Conservation (phyloP, 1,140 invertebrate species). For the Monochamus saltuarius region DNA sequence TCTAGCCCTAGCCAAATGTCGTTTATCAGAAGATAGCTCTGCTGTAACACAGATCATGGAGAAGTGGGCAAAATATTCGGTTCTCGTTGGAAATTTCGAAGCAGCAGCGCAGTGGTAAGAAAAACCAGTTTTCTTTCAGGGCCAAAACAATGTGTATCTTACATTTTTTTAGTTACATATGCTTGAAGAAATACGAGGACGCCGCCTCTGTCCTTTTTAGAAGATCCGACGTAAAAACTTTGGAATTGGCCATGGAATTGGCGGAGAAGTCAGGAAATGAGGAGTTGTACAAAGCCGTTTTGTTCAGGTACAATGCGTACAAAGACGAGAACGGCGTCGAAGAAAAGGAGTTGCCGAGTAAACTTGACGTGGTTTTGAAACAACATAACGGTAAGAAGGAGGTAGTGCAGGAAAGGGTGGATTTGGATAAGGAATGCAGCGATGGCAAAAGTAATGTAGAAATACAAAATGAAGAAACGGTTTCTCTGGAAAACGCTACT, state of each 20-base stretch:
- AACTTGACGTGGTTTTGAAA: neutral
- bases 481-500: too few relatives aligned
- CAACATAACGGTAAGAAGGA: neutral
- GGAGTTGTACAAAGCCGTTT: constrained; percentile 31
- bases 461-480: too few relatives aligned
- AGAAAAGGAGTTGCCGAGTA: neutral
- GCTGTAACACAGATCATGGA: constrained; percentile 54
- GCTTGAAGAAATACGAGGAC: constrained; percentile 38
- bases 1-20: constrained; percentile 60
- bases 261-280: constrained; percentile 39
- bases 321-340: constrained; percentile 2
- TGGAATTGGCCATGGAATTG: constrained; percentile 42
- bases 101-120: constrained; percentile 63
- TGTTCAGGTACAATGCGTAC: constrained; percentile 25
- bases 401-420: too few relatives aligned
- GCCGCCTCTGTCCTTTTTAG: constrained; percentile 42
- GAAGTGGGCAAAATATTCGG: constrained; percentile 56
- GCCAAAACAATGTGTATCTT: neutral
- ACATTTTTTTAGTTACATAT: constrained; percentile 38
- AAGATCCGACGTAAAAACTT: constrained; percentile 32
- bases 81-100: constrained; percentile 56
- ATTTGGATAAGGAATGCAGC: too few relatives aligned
- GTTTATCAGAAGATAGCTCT: constrained; percentile 57
- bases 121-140: neutral
- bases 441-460: too few relatives aligned